Conservation (phyloP, 1,140 invertebrate species). For the Arctopsyche grandis region DNA sequence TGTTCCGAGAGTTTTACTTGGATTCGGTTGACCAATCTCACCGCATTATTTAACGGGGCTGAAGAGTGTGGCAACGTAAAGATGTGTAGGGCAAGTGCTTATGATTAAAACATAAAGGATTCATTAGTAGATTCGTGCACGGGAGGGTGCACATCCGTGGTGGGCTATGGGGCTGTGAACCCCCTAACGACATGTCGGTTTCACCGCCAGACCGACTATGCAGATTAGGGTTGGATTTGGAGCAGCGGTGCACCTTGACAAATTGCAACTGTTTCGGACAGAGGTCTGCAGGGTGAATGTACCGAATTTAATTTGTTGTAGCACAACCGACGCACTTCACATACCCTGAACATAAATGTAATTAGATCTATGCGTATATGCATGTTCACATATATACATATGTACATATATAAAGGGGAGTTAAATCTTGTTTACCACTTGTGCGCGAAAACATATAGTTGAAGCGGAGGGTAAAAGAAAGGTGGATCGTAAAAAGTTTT, state of each 20-base stretch:
- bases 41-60: too few relatives aligned
- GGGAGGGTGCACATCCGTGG: background rate
- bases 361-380: background rate
- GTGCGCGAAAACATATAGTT: too few relatives aligned
- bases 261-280: conserved; percentile 21
- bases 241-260: background rate
- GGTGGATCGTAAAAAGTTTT: conserved; percentile 24
- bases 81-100: background rate
- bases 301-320: too few relatives aligned
- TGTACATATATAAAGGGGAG: background rate
- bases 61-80: too few relatives aligned
- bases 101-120: conserved; percentile 25
- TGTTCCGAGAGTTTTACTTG: too few relatives aligned
- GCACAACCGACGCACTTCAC: too few relatives aligned
- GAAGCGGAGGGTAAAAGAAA: background rate
- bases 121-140: background rate
- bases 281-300: background rate
- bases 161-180: background rate
- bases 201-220: background rate
- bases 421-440: too few relatives aligned
- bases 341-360: background rate
- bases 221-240: conserved; percentile 6
- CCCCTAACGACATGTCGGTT: conserved; percentile 14
- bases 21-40: too few relatives aligned
- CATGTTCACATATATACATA: background rate